These are phyloP conservation scores for Epinotia ramella DNA, from an alignment of 2,888 invertebrate species.

Conservation along the genomic window DNA sequence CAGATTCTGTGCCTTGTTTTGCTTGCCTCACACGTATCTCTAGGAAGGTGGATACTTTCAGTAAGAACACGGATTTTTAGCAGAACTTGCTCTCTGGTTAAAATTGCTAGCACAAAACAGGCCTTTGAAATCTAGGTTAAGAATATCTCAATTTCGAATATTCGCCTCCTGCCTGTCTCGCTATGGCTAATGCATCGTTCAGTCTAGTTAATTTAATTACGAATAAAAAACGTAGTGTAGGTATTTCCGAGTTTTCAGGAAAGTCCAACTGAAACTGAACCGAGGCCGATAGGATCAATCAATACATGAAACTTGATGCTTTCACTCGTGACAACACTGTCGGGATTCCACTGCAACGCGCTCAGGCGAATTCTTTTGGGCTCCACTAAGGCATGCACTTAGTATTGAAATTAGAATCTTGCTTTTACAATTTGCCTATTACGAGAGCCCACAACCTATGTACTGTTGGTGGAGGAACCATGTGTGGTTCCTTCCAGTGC, in stretches of 20 bases:
- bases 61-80: no score
- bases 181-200: no score
- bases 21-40: no score
- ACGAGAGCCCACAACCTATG: not conserved
- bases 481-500: not conserved
- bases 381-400: not conserved
- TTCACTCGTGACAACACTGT: not conserved
- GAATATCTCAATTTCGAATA: no score
- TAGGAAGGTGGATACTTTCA: no score
- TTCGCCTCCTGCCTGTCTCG: no score
- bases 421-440: slow-evolving; percentile 4
- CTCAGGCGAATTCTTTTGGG: not conserved
- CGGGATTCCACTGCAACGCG: not conserved
- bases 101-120: no score
- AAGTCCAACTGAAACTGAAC: not conserved
- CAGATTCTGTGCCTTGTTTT: not conserved
- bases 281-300: not conserved
- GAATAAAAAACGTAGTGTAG: no score
- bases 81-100: no score
- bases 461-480: no score
- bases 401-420: not conserved
- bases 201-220: no score
- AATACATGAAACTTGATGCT: not conserved
- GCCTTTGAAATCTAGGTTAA: no score
- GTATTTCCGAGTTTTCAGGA: not conserved